phyloP scores from a whole-genome alignment of 1,140 invertebrate genomes.

The Latrodectus geometricus region DNA sequence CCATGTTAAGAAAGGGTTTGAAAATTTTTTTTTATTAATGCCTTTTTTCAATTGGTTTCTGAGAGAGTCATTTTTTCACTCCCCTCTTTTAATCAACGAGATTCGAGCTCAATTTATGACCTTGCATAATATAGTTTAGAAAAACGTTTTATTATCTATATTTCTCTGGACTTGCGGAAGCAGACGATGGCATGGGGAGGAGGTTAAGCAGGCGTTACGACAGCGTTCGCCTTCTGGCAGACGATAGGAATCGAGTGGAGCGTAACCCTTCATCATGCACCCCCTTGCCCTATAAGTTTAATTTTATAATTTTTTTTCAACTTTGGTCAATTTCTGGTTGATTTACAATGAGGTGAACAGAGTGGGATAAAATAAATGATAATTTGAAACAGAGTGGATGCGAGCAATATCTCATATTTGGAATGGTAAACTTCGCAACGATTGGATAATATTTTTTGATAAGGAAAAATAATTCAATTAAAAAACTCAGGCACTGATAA shows the following conservation, averaged over 20 bases:
- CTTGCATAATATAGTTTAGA: constrained; percentile 15
- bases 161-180: not conserved
- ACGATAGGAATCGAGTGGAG: constrained; percentile 28
- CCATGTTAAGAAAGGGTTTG: not conserved
- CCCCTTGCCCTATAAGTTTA: too few species aligned
- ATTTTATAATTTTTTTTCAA: too few species aligned
- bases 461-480: too few species aligned
- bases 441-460: constrained; percentile 3
- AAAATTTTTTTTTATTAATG: not conserved
- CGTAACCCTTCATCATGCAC: not conserved
- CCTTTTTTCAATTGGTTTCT: constrained; percentile 27
- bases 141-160: constrained; percentile 37
- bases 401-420: not conserved
- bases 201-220: constrained; percentile 44
- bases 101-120: constrained; percentile 29
- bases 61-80: not conserved
- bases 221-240: constrained; percentile 42
- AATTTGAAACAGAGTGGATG: too few species aligned
- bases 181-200: not conserved
- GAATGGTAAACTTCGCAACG: constrained; percentile 15
- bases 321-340: too few species aligned
- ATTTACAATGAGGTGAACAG: too few species aligned
- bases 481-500: too few species aligned
- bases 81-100: constrained; percentile 33
- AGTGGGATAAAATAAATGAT: too few species aligned